Evolutionary conservation across 2,797 vertebrate species (phyloP).

Genomic region (Myotis planiceps): DNA sequence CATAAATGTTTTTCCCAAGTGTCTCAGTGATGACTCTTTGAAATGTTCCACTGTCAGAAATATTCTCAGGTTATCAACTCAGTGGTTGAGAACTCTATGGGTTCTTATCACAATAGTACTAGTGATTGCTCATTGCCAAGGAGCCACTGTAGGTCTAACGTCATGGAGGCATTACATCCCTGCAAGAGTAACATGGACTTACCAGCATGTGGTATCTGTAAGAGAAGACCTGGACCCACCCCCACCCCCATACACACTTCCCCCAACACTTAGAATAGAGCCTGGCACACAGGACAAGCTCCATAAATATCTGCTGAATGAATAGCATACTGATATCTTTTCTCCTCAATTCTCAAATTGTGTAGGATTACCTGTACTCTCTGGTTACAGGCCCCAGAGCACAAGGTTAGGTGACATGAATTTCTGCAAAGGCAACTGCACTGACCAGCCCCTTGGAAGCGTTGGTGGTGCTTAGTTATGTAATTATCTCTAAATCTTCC

Average conservation of each 20-base stretch:
- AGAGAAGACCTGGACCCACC: accelerated
- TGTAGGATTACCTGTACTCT: accelerated
- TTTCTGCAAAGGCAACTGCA: not conserved
- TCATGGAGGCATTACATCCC: not conserved
- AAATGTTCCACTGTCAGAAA: not conserved
- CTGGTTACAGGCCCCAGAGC: too few relatives aligned
- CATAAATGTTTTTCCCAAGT: not conserved
- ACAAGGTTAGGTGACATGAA: not conserved
- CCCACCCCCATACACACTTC: too few relatives aligned
- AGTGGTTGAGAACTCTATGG: not conserved
- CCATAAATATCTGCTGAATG: too few relatives aligned
- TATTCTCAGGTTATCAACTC: not conserved
- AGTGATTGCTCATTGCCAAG: accelerated
- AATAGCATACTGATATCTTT: accelerated
- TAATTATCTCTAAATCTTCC: not conserved
- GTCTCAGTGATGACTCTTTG: not conserved
- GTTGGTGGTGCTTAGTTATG: accelerated
- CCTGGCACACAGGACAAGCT: accelerated
- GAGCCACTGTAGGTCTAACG: accelerated
- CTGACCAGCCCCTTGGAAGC: too few relatives aligned
- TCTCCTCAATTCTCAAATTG: not conserved
- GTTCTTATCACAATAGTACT: too few relatives aligned
- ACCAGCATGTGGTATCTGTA: too few relatives aligned
- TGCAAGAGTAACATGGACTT: accelerated
- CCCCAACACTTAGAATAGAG: not conserved